A percentile compares a stretch with the other conserved stretches of the same genome.
Conservation (phyloP, 2,888 invertebrate genomes). For the Drosophila villosipedis region DNA sequence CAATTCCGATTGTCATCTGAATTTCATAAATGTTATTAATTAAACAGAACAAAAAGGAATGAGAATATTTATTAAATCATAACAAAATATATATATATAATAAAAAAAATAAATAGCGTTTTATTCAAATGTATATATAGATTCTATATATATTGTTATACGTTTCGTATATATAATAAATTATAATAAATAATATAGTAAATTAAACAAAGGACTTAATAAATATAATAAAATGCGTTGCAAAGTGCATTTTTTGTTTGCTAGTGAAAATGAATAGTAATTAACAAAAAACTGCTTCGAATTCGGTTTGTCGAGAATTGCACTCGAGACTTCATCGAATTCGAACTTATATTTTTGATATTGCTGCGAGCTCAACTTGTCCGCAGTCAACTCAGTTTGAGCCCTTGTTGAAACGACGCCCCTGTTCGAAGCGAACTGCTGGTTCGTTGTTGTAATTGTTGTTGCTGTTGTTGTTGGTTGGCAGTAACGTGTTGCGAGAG, state of each 20-base stretch:
- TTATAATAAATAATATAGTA: no score
- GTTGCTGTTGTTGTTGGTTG: conserved; percentile 30
- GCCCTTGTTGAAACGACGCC: conserved; percentile 20
- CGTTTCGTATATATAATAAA: no score
- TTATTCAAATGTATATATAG: no score
- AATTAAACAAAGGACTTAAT: no score
- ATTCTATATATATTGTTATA: no score
- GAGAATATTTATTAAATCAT: not conserved
- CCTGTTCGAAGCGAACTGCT: conserved; percentile 30
- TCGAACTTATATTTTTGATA: not conserved
- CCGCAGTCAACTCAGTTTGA: not conserved
- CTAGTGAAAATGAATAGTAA: not conserved
- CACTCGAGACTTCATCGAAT: not conserved
- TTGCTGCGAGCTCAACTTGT: not conserved
- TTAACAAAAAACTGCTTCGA: not conserved
- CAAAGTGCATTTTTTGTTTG: not conserved
- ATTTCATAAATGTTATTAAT: not conserved
- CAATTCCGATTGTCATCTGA: not conserved
- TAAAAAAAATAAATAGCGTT: no score
- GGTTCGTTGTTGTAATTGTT: conserved; percentile 1
- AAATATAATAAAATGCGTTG: not conserved
- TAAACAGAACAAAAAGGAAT: not conserved
- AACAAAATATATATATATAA: no score
- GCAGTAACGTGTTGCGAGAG: conserved; percentile 54
- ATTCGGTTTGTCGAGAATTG: not conserved